These are phyloP conservation scores for Zygaena filipendulae DNA, from an alignment of 2,888 invertebrate species.

Conservation along the genomic window DNA sequence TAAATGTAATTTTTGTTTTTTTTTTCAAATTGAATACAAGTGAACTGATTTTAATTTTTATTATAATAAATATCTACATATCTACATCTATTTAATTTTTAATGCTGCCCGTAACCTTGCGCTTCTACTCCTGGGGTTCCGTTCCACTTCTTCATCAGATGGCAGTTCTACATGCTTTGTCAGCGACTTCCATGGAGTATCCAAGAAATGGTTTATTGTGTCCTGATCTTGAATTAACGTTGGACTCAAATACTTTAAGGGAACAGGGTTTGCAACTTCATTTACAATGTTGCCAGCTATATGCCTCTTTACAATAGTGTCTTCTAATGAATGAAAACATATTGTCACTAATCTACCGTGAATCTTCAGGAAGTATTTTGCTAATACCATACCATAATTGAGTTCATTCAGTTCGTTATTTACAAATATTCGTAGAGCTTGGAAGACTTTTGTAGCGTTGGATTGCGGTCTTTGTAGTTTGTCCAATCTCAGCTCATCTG, in stretches of 20 bases:
- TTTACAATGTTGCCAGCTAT: slow-evolving; percentile 80
- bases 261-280: slow-evolving; percentile 75
- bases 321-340: slow-evolving; percentile 94
- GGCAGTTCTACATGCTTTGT: slow-evolving; percentile 86
- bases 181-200: slow-evolving; percentile 80
- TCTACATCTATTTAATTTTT: slow-evolving; percentile 72
- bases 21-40: too few relatives aligned
- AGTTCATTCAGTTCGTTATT: slow-evolving; percentile 97
- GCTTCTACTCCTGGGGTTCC: slow-evolving; percentile 88
- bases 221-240: slow-evolving; percentile 67
- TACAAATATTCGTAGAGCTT: slow-evolving; percentile 94
- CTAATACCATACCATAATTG: slow-evolving; percentile 85
- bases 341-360: slow-evolving; percentile 84
- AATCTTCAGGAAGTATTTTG: slow-evolving; percentile 79
- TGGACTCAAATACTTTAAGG: slow-evolving; percentile 77
- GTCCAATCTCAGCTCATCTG: slow-evolving; percentile 71
- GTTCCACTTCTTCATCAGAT: slow-evolving; percentile 75
- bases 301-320: slow-evolving; percentile 92
- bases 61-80: too few relatives aligned
- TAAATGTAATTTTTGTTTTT: too few relatives aligned
- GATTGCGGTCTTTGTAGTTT: slow-evolving; percentile 81
- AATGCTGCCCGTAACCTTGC: slow-evolving; percentile 88
- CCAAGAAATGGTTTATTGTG: slow-evolving; percentile 70
- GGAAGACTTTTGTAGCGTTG: slow-evolving; percentile 91
- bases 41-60: too few relatives aligned